Percentiles rank a stretch among this genome's conserved stretches.
Evolutionary conservation across 2,113 vertebrate species (phyloP).

Genomic region (Orthonyx spaldingii): DNA sequence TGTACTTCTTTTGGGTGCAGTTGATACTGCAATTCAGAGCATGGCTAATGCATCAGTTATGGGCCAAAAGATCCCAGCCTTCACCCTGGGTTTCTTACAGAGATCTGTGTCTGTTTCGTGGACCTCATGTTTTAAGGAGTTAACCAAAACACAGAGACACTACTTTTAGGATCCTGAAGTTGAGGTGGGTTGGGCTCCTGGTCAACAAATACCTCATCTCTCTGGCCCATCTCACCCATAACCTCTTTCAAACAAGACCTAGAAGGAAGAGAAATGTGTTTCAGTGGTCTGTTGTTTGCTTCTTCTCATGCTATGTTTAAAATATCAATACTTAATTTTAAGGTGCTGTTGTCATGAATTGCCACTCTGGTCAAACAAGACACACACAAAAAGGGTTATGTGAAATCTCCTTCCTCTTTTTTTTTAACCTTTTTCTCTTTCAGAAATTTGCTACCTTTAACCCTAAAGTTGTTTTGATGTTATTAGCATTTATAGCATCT

Average conservation of each 20-base stretch:
- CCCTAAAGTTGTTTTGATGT: background rate
- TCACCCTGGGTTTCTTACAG: background rate
- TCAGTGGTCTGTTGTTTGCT: background rate
- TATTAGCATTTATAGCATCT: background rate
- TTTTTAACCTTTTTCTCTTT: background rate
- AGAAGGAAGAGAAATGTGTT: background rate
- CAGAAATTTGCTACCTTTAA: background rate
- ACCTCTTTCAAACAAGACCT: background rate
- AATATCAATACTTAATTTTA: background rate
- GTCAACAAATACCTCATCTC: background rate
- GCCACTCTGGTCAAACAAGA: background rate
- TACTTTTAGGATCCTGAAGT: background rate
- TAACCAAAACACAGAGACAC: background rate
- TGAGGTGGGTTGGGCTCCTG: background rate
- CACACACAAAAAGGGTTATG: background rate
- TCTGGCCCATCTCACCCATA: background rate
- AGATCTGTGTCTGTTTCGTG: background rate
- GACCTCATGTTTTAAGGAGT: background rate
- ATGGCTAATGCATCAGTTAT: rapidly evolving
- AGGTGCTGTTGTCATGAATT: background rate
- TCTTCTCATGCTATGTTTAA: background rate
- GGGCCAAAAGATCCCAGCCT: background rate
- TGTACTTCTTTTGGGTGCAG: background rate
- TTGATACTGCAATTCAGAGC: background rate
- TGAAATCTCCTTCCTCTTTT: background rate